Base-by-base conservation (phyloP, 2,797 vertebrate genomes). In the Enteromius mattozi region DNA sequence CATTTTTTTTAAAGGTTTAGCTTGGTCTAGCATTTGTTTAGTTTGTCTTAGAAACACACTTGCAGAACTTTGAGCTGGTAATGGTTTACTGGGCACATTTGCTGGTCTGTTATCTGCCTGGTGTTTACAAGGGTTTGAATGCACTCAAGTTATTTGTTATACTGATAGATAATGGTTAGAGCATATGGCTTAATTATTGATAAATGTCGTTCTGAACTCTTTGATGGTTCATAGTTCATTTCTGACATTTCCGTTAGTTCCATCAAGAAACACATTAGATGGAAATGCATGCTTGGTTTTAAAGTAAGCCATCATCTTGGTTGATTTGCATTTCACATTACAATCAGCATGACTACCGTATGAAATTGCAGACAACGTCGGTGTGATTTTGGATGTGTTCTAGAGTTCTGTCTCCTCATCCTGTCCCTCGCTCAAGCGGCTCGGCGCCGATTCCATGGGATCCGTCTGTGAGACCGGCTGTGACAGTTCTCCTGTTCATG, bases 401-500 rank as follows among this genome's bases (percentile, higher is more conserved):
- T 49, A 61, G 49, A 83, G 74, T 78, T 61, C 71, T 91, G 87
- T 90, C 91, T 89, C 85, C 88, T 89, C 88, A 92, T 91, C 88
- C 90, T 63, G 84, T 83, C 90, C 92, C 90, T 92, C 89, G 90
- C 92, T 92, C 91, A 78, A 83, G 74, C 65, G 19, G 49, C 35
- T 78, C 37, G 0, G 74, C 91, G 76, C 85, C 88, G 92, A 91
- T 90, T 83, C 37, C 47, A 68, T 83, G 82, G 65, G 82, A 83
- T 83, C 74, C 37, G 49, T 83, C 83, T 84, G 83, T 77, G 66
- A 72, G 66, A 72, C 76, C 83, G 65, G 30, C 91, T 88, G 88
- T 94, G 94, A 95, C 94, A 94, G 92, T 92, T 91, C 88, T 89
- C 88, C 90, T 92, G 75, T 88, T 94, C 93, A 91, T 92, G 93